Base-by-base conservation (phyloP, 2,113 vertebrate genomes). In the Corythornis madagascariensis region DNA sequence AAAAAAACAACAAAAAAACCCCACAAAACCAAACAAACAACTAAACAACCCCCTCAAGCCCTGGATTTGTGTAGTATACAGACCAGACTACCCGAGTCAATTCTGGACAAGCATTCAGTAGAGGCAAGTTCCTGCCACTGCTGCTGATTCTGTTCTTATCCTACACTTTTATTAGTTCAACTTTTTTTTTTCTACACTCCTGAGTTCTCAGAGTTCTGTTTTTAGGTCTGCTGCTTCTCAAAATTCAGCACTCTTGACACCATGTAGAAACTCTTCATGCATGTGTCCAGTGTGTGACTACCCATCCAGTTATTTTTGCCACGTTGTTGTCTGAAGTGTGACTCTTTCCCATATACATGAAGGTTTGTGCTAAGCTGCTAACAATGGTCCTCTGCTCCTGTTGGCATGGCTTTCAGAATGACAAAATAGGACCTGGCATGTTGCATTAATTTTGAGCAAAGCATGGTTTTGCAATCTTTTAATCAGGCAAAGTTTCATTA, bases 381-480 rank as follows among this genome's bases (percentile, higher is more conserved):
- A 55, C n/a, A 78, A 3, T 75, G n/a, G 45, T 50, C 13, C 55
- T 84, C 31, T 48, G 16, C 8, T 84, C 63, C 67, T 81, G 40
- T 93, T 90, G 90, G 50, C 50, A 15, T n/a, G 26, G 63, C 56
- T 84, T 28, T 79, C 3, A 2, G 50, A 18, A 65, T 78, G 63
- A 38, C 63, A 90, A 84, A 94, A 84, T 86, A 48, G 53, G 77
- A 70, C 5, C 55, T 89, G 86, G 67, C 38, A 75, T 48, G 33
- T 78, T 93, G 48, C 65, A 35, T 73, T 76, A 63, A 43, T 87
- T 85, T 53, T 53, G 45, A 55, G 64, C n/a, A 87, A 93, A 89
- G 8, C 18, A 9, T n/a, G 15, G 29, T 40, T 89, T 93, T 91
- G 50, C 77, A 94, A 40, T 63, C 81, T 86, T 86, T 79, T 84